phyloP scores from a whole-genome alignment of 2,888 invertebrate genomes.

The Yponomeuta evonymella region DNA sequence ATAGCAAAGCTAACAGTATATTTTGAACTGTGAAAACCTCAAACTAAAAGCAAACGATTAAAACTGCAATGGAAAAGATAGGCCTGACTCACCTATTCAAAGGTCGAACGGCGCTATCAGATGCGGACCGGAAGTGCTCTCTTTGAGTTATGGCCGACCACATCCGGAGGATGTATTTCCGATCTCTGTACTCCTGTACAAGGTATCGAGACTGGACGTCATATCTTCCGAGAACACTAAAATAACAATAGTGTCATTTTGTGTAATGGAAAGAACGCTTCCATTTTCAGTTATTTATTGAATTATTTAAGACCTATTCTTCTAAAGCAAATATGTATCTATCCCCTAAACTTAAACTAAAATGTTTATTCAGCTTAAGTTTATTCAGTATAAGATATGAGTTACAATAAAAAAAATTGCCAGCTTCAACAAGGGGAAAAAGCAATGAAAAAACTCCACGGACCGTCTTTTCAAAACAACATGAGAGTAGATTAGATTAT shows the following conservation, averaged over 20 bases:
- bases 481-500: no score
- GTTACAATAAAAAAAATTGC: no score
- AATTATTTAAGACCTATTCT: no score
- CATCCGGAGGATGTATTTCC: conserved; percentile 67
- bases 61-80: conserved; percentile 9
- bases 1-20: background rate
- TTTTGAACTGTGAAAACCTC: background rate
- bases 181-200: conserved; percentile 37
- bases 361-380: no score
- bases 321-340: no score
- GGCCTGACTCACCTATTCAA: conserved; percentile 23
- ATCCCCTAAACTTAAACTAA: no score
- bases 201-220: background rate
- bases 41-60: background rate
- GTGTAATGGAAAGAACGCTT: no score
- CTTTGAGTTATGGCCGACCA: conserved; percentile 67
- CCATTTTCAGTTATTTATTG: no score
- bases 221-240: background rate
- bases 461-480: no score
- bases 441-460: no score
- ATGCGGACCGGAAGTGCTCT: conserved; percentile 50
- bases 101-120: conserved; percentile 44
- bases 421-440: no score
- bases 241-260: background rate
- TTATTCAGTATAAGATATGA: no score